Evolutionary conservation across 2,113 vertebrate genomes (phyloP).

Genomic region (Hippocampus guttulatus): DNA sequence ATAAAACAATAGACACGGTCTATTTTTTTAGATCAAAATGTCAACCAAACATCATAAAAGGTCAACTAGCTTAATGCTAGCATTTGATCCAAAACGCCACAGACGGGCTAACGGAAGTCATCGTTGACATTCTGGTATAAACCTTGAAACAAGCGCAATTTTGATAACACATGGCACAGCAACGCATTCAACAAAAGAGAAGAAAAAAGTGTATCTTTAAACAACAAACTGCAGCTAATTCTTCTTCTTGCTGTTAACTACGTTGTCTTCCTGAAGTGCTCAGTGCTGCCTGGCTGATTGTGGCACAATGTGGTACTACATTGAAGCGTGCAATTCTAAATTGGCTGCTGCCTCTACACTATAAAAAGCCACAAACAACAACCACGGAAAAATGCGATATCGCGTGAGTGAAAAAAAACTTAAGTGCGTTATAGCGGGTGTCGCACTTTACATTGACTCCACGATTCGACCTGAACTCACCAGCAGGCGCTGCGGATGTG

Average conservation of each 20-base stretch:
- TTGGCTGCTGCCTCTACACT: no score
- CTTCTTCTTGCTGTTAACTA: background rate
- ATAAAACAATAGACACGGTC: no score
- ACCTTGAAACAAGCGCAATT: no score
- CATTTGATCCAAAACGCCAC: background rate
- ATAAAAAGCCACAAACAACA: background rate
- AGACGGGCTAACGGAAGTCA: background rate
- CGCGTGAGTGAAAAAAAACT: no score
- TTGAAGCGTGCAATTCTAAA: no score
- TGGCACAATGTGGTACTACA: background rate
- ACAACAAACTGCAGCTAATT: no score
- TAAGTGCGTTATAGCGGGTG: no score
- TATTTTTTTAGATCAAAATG: no score
- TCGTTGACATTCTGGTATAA: background rate
- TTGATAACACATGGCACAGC: no score
- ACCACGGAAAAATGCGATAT: background rate
- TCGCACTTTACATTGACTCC: background rate
- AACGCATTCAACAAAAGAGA: no score
- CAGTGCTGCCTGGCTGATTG: background rate
- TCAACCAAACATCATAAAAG: no score
- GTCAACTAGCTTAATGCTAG: background rate
- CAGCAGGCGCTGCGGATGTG: slow-evolving; percentile 28
- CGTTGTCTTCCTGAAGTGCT: background rate
- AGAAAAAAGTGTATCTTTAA: no score
- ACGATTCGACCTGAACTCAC: slow-evolving; percentile 32